These are phyloP conservation scores for Pocillopora verrucosa DNA, from an alignment of 64 coral and sea anemone genomes.

Conservation along the genomic window DNA sequence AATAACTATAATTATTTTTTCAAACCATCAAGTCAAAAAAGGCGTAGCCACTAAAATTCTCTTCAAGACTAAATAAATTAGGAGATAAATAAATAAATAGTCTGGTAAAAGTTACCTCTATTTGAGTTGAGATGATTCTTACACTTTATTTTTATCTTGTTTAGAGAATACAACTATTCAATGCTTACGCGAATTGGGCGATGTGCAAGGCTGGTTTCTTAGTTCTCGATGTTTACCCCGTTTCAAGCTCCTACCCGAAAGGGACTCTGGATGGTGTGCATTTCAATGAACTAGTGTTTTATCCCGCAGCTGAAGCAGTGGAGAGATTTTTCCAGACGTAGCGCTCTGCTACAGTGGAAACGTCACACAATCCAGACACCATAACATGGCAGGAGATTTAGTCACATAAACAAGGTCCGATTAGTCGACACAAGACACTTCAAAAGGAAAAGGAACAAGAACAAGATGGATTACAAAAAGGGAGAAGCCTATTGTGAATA, in stretches of 20 bases:
- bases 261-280: conserved; percentile 83
- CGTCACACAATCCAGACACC: background rate
- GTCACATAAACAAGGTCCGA: background rate
- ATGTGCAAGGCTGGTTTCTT: conserved; percentile 80
- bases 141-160: background rate
- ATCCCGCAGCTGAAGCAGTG: conserved; percentile 63
- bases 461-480: too few relatives aligned
- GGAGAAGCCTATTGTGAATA: too few relatives aligned
- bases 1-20: too few relatives aligned
- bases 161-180: conserved; percentile 77
- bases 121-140: background rate
- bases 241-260: conserved; percentile 76
- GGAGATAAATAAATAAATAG: too few relatives aligned
- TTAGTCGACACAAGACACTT: too few relatives aligned
- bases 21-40: too few relatives aligned
- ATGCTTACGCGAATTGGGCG: conserved; percentile 74
- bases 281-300: conserved; percentile 61
- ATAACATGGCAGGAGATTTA: background rate
- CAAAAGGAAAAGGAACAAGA: too few relatives aligned
- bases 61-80: too few relatives aligned
- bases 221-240: conserved; percentile 77
- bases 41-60: too few relatives aligned
- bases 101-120: too few relatives aligned
- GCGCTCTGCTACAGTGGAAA: background rate
- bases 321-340: conserved; percentile 70